A percentile compares a stretch with the other conserved stretches of the same genome.
These are phyloP conservation scores for Acomys russatus DNA, from an alignment of 2,797 vertebrate species.

Conservation along the genomic window DNA sequence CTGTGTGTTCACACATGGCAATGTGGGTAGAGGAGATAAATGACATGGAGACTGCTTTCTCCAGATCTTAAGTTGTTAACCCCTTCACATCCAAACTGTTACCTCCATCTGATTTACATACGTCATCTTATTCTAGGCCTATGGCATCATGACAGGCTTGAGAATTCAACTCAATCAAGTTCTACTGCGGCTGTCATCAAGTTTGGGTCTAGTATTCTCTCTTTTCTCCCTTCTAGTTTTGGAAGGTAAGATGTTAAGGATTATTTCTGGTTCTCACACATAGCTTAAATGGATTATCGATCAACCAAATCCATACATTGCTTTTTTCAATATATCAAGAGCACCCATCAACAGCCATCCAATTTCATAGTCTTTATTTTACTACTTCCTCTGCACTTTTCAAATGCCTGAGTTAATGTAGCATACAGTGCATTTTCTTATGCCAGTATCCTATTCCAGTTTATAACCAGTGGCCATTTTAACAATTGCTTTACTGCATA, in stretches of 20 bases:
- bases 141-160: neutral
- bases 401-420: conserved; percentile 6
- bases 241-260: neutral
- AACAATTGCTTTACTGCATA: neutral
- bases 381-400: neutral
- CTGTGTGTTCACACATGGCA: too few species aligned
- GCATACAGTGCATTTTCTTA: neutral
- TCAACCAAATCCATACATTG: neutral
- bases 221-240: neutral
- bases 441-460: neutral
- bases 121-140: neutral
- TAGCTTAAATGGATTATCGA: neutral
- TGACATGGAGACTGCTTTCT: neutral
- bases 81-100: neutral
- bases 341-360: neutral
- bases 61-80: neutral
- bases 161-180: neutral
- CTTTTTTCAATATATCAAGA: neutral
- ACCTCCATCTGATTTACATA: neutral
- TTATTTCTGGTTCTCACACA: neutral
- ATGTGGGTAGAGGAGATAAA: neutral
- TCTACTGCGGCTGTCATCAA: neutral
- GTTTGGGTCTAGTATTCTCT: neutral
- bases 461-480: neutral
- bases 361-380: conserved; percentile 50